These are phyloP conservation scores for Hydriomena furcata DNA, from an alignment of 2,888 invertebrate species.

Conservation along the genomic window DNA sequence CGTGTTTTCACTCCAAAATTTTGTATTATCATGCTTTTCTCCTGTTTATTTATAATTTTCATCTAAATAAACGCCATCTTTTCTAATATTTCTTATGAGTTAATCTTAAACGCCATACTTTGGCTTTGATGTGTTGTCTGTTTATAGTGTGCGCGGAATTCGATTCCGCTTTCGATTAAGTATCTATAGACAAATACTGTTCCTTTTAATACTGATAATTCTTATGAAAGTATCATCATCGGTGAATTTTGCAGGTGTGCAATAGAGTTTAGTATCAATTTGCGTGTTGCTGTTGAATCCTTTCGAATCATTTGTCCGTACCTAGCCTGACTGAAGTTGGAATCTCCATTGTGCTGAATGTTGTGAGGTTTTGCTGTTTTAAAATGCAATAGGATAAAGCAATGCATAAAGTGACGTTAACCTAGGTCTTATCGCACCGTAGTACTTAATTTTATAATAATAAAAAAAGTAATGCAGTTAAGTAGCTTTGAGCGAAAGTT, in stretches of 20 bases:
- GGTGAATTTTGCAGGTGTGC: too few relatives aligned
- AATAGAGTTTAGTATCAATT: too few relatives aligned
- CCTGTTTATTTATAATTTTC: slow-evolving; percentile 6
- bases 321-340: slow-evolving; percentile 50
- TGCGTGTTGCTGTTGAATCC: too few relatives aligned
- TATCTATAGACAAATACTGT: slow-evolving; percentile 7
- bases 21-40: slow-evolving; percentile 2
- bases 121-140: background rate
- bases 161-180: slow-evolving; percentile 30
- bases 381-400: slow-evolving; percentile 38
- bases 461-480: slow-evolving; percentile 50
- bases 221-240: too few relatives aligned
- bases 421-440: slow-evolving; percentile 57
- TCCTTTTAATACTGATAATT: too few relatives aligned
- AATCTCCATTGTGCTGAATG: slow-evolving; percentile 14
- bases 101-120: too few relatives aligned
- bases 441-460: slow-evolving; percentile 64
- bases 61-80: background rate
- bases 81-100: background rate
- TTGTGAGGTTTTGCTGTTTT: slow-evolving; percentile 37
- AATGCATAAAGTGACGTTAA: slow-evolving; percentile 44
- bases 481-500: slow-evolving; percentile 75
- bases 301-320: background rate
- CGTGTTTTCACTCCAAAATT: slow-evolving; percentile 1
- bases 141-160: slow-evolving; percentile 11